Evolutionary conservation across 1,140 invertebrate species (phyloP).

Genomic region (Choristoneura fumiferana): DNA sequence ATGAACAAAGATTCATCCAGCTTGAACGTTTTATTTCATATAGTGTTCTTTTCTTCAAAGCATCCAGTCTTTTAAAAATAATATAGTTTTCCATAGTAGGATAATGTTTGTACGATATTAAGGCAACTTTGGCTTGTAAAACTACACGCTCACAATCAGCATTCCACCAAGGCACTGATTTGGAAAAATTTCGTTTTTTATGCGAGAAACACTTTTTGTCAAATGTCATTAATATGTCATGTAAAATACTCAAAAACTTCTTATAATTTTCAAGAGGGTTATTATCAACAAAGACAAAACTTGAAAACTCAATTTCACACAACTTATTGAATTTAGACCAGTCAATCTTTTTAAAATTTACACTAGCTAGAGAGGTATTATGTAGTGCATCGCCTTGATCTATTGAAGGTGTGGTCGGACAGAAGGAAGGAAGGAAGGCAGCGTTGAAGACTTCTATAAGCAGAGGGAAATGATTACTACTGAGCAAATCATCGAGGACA

Average conservation of each 20-base stretch:
- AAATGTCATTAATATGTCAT: constrained; percentile 3
- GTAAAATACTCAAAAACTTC: not conserved
- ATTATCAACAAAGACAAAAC: no score
- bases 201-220: not conserved
- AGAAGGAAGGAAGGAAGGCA: no score
- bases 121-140: not conserved
- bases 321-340: no score
- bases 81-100: not conserved
- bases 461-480: no score
- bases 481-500: no score
- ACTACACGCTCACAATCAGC: not conserved
- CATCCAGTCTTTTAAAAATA: not conserved
- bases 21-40: not conserved
- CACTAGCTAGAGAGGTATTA: not conserved
- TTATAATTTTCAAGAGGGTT: not conserved
- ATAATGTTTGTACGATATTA: not conserved
- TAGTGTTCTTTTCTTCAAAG: not conserved
- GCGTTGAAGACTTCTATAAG: not conserved
- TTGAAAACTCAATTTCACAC: no score
- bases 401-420: no score
- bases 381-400: no score
- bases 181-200: not conserved
- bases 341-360: not conserved
- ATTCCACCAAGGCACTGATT: not conserved
- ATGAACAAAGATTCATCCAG: not conserved